These are phyloP conservation scores for Malthinus flaveolus DNA, from an alignment of 2,888 invertebrate genomes.

Conservation along the genomic window DNA sequence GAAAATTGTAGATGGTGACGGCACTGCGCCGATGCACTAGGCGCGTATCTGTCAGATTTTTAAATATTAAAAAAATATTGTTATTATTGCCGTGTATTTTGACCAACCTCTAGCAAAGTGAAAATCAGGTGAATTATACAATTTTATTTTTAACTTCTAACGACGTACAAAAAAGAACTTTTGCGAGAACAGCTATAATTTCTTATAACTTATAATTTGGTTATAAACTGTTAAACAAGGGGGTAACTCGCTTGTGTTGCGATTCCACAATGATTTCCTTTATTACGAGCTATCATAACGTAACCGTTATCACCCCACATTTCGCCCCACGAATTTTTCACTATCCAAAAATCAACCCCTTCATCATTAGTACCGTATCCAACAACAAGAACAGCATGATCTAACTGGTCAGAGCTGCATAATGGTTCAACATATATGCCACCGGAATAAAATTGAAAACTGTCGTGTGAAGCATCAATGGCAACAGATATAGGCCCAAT, in stretches of 20 bases:
- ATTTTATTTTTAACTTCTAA: too few species aligned
- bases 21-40: too few species aligned
- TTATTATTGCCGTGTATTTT: too few species aligned
- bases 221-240: slow-evolving; percentile 62
- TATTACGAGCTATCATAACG: slow-evolving; percentile 86
- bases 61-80: too few species aligned
- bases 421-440: slow-evolving; percentile 81
- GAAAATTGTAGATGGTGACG: too few species aligned
- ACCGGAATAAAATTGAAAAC: slow-evolving; percentile 82
- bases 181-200: too few species aligned
- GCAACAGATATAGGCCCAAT: slow-evolving; percentile 85
- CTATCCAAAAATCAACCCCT: slow-evolving; percentile 81
- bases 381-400: slow-evolving; percentile 85
- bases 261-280: slow-evolving; percentile 84
- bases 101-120: too few species aligned
- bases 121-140: too few species aligned
- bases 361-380: slow-evolving; percentile 78
- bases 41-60: too few species aligned
- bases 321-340: slow-evolving; percentile 85
- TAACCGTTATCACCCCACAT: slow-evolving; percentile 85
- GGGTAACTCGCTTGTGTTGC: slow-evolving; percentile 84
- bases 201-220: too few species aligned
- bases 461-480: slow-evolving; percentile 84
- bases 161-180: too few species aligned
- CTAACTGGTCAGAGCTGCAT: slow-evolving; percentile 71